phyloP scores from a whole-genome alignment of 2,113 vertebrate genomes.

The Perccottus glenii region DNA sequence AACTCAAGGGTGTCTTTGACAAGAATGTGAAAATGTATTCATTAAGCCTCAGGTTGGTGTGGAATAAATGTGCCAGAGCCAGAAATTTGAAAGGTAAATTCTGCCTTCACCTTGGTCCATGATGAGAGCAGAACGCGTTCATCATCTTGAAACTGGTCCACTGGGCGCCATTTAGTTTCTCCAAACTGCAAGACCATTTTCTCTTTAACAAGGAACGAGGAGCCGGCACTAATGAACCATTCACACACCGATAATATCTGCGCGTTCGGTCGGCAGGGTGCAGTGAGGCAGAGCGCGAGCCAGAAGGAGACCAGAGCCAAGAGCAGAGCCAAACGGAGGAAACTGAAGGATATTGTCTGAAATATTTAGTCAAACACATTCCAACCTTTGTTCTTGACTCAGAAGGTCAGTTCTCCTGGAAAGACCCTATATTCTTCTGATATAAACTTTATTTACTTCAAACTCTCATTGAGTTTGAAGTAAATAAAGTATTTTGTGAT shows the following conservation, averaged over 20 bases:
- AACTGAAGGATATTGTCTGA: constrained; percentile 24
- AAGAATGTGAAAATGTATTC: constrained; percentile 9
- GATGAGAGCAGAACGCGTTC: constrained; percentile 16
- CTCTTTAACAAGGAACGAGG: constrained; percentile 13
- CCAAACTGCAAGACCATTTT: constrained; percentile 20
- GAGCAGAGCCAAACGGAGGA: constrained; percentile 10
- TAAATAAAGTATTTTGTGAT: no score
- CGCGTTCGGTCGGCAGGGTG: constrained; percentile 14
- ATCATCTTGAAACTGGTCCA: constrained; percentile 23
- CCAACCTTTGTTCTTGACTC: background rate
- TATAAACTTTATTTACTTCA: no score
- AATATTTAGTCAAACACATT: constrained; percentile 23
- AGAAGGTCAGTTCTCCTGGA: background rate
- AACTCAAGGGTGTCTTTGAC: constrained; percentile 23
- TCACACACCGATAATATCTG: constrained; percentile 36
- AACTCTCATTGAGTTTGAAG: no score
- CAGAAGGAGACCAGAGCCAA: constrained; percentile 13
- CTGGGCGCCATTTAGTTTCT: constrained; percentile 11
- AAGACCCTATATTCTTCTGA: no score
- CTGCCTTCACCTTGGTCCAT: constrained; percentile 17
- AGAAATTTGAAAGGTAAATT: constrained; percentile 31
- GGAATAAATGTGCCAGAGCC: constrained; percentile 18
- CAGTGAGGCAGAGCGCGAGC: constrained; percentile 16
- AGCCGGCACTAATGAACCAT: constrained; percentile 31
- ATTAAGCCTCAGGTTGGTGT: constrained; percentile 8